Percentiles rank a stretch among this genome's conserved stretches.
phyloP scores from a whole-genome alignment of 2,113 vertebrate genomes.

The Pipra filicauda region DNA sequence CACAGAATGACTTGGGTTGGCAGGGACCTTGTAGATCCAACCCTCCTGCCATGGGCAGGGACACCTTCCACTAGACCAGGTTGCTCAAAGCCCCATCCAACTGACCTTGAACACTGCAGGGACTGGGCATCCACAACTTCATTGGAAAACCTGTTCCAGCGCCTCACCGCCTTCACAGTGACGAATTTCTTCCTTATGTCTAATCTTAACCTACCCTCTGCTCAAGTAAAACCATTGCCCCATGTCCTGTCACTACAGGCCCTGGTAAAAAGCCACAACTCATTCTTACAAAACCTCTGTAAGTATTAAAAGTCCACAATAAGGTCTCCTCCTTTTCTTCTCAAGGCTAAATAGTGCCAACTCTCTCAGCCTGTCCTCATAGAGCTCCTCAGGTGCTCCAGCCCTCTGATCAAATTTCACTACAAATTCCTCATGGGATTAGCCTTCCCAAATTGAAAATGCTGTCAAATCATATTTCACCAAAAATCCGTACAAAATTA shows the following conservation, averaged over 20 bases:
- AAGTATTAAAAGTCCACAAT: neutral
- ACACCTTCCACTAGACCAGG: neutral
- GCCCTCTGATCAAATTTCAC: neutral
- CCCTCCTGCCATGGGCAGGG: neutral
- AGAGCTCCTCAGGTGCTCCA: neutral
- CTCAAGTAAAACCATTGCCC: neutral
- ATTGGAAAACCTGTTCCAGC: neutral
- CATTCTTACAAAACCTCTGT: neutral
- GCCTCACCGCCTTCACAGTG: neutral
- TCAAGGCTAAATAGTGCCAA: neutral
- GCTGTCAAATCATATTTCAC: neutral
- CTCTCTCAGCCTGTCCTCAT: neutral
- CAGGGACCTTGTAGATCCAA: neutral
- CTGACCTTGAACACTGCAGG: neutral
- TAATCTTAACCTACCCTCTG: neutral
- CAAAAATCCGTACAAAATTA: neutral
- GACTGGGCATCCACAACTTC: neutral
- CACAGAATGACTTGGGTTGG: neutral
- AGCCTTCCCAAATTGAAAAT: neutral
- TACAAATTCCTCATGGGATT: neutral
- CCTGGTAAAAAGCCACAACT: neutral
- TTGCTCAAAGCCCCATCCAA: neutral
- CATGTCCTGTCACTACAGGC: neutral
- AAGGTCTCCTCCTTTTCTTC: neutral
- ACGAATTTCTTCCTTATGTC: fast-evolving